Evolutionary conservation across 2,888 invertebrate species (phyloP).

Genomic region (Kuschelorhynchus macadamiae): DNA sequence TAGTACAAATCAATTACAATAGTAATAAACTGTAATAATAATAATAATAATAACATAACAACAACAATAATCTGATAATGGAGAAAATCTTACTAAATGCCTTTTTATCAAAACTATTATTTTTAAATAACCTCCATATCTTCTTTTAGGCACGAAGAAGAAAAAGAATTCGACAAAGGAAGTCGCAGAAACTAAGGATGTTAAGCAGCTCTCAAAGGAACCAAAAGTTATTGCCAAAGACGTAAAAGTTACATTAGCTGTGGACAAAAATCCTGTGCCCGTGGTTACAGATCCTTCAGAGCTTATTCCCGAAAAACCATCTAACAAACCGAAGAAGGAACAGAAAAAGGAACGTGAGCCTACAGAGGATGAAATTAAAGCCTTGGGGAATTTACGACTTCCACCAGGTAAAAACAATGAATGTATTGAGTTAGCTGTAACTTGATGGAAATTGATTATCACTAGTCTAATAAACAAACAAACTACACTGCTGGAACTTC

Average conservation of each 20-base stretch:
- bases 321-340: conserved; percentile 31
- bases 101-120: too few species aligned
- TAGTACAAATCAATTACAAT: too few species aligned
- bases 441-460: too few species aligned
- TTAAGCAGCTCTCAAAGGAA: conserved; percentile 5
- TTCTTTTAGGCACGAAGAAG: conserved; percentile 35
- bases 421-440: too few species aligned
- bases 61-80: too few species aligned
- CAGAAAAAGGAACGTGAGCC: conserved; percentile 36
- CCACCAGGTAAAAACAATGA: conserved; percentile 50
- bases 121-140: too few species aligned
- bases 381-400: conserved; percentile 45
- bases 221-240: conserved; percentile 41
- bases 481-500: too few species aligned
- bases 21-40: too few species aligned
- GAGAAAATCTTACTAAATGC: too few species aligned
- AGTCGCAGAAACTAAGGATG: neutral
- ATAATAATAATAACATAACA: too few species aligned
- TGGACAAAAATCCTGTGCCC: conserved; percentile 37
- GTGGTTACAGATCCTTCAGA: conserved; percentile 14
- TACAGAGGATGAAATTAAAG: conserved; percentile 38
- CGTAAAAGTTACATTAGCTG: conserved; percentile 45
- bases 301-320: conserved; percentile 2
- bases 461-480: too few species aligned
- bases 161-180: conserved; percentile 16